Percentiles rank a stretch among this genome's conserved stretches.
These are phyloP conservation scores for Panurus biarmicus DNA, from an alignment of 2,113 vertebrate species.

Conservation along the genomic window DNA sequence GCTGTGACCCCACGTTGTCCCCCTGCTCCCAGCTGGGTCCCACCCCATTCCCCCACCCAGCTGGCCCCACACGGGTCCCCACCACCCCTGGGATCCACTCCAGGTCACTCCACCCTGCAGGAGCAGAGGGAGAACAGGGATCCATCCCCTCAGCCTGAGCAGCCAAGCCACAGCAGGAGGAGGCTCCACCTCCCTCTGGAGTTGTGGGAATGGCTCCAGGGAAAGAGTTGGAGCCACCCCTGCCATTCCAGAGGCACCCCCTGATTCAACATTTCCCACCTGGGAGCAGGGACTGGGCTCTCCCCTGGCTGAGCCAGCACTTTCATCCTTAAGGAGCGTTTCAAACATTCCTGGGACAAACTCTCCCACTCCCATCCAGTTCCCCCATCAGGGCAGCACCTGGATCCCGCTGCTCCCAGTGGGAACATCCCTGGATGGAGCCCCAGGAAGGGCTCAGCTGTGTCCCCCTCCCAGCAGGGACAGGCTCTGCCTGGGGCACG, in stretches of 20 bases:
- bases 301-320: background rate
- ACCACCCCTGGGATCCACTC: background rate
- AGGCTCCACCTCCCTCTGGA: background rate
- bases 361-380: rapidly evolving
- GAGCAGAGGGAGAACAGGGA: background rate
- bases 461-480: background rate
- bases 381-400: background rate
- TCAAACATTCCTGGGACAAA: background rate
- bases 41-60: too few relatives aligned
- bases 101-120: background rate
- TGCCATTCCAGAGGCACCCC: background rate
- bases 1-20: background rate
- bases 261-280: background rate
- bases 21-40: background rate
- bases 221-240: background rate
- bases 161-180: rapidly evolving
- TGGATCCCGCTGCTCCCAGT: rapidly evolving
- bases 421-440: background rate
- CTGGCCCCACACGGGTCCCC: background rate
- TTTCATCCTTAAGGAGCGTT: rapidly evolving
- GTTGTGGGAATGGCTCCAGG: rapidly evolving
- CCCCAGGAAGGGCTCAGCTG: background rate
- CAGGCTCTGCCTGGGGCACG: rapidly evolving
- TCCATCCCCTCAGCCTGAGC: background rate
- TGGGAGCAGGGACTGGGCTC: background rate